Base-by-base conservation (phyloP, 2,797 vertebrate species). In the Rhynchotus rufescens region DNA sequence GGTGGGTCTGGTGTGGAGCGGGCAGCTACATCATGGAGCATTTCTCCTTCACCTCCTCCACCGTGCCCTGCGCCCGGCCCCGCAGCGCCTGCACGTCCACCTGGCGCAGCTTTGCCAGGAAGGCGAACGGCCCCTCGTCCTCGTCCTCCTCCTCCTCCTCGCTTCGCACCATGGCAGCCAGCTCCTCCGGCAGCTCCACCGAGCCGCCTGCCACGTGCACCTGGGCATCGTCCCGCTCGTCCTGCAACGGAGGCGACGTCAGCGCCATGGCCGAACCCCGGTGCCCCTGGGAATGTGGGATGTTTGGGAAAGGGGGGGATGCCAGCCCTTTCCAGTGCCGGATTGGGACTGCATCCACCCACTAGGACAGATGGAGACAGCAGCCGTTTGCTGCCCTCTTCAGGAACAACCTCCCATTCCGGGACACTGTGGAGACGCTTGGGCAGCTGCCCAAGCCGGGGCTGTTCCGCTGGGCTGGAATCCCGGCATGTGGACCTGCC, bases 121-220 rank as follows among this genome's bases (percentile, higher is more conserved):
- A 92, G 2, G 96, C 87, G 2, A 97, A 93, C 25, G 95, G 92
- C 16, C 75, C 68, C 34, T 96, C 97, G 3, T 98, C 97, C 34
- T 98, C 96, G 34, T 98, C 97, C 49, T 98, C 98, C 64, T 97
- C 96, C 19, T 98, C 80, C 67, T 83, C 57, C 42, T 93, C 34
- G 0, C 30, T 5, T 4, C 88, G 85, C 69, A 98, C 97, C 96
- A 98, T 97, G 87, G 98, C 97, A 0, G 97, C 97, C 52, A 98
- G 91, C 19, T 98, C 98, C 84, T 97, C 97, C 0, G 97, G 98
- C 44, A 98, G 92, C 45, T 98, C 98, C 60, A 96, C 93, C 1
- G 95, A 94, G 0, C 98, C 98, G 7, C 98, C 97, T 0, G 95
- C 97, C 94, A 97, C 95, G 79, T 97, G 97, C 40, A 98, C 83